Base-by-base conservation (phyloP, 2,888 invertebrate species). In the Drosophila recens region DNA sequence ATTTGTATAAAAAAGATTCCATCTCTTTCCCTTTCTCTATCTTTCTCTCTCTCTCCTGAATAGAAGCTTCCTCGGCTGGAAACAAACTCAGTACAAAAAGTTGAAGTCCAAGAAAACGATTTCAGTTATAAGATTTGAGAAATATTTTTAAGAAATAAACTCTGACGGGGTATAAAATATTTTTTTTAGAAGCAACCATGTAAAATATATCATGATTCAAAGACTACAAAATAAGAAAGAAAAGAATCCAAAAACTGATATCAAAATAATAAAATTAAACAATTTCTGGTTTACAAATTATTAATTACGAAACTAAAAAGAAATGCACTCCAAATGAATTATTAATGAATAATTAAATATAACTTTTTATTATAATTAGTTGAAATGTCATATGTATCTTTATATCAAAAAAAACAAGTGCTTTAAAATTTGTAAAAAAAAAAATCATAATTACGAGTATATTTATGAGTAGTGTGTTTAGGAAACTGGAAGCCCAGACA, bases 1-100 rank as follows among this genome's bases (percentile, higher is more conserved):
- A 80, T 82, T 85, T 79, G 70, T 72, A 74, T 77, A 71, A 77
- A 79, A 78, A 73, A 71, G 54, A 57, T 57, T 52, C 43, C 67
- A 36, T 62, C 27, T 34, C 33, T 27, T 8, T 30, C 8, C 8
- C 1, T 38, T 11, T 27, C 38, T 9, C 11, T 45, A 2, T 23
- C 11, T 43, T 3, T 11, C 43, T 45, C 13, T 4, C 9, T 43
- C 2, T 42, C 30, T 3, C 13, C 53, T 30, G 33, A 20, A 33
- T 33, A 17, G 30, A 17, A n/a, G 13, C 11, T 17, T 13, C 23
- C 3, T 33, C 13, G 8, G 17, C 53, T 11, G n/a, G 11, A 11
- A 42, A 30, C 13, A 33, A 13, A 43, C 10, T 17, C 33, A n/a
- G 43, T 4, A 15, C 5, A 43, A 33, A 27, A 42, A 10, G 4